phyloP scores from a whole-genome alignment of 2,888 invertebrate species.

The Cosmopolites sordidus region DNA sequence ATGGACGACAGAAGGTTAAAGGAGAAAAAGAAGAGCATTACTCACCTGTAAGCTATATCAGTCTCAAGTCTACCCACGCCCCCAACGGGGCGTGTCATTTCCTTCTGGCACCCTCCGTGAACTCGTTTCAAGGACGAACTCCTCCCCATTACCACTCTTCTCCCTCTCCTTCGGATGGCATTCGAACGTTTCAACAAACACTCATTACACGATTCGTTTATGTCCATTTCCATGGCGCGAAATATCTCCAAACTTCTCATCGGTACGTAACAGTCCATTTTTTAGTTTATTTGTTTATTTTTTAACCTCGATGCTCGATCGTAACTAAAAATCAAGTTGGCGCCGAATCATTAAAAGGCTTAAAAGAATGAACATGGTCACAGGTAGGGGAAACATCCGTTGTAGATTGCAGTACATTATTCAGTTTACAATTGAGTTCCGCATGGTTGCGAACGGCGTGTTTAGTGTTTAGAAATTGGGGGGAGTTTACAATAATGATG shows the following conservation, averaged over 20 bases:
- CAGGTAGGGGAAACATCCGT: background rate
- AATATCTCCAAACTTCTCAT: slow-evolving; percentile 16
- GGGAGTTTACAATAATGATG: too few relatives aligned
- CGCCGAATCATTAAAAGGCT: background rate
- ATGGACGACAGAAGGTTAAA: too few relatives aligned
- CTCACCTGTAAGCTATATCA: background rate
- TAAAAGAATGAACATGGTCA: background rate
- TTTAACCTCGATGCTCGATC: background rate
- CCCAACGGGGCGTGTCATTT: background rate
- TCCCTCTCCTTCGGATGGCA: slow-evolving; percentile 27
- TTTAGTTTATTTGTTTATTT: background rate
- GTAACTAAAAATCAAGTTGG: background rate
- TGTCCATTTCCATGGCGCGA: slow-evolving; percentile 5
- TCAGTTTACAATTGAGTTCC: background rate
- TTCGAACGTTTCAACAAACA: slow-evolving; percentile 30
- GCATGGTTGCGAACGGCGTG: background rate
- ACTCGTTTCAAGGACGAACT: background rate
- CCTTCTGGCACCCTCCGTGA: too few relatives aligned
- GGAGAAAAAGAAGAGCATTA: too few relatives aligned
- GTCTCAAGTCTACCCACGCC: background rate
- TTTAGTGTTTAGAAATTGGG: too few relatives aligned
- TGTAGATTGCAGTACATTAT: slow-evolving; percentile 3
- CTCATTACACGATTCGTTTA: slow-evolving; percentile 13
- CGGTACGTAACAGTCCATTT: slow-evolving; percentile 5
- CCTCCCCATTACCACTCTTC: slow-evolving; percentile 3